Evolutionary conservation across 2,113 vertebrate species (phyloP).

Genomic region (Tychaedon coryphoeus): DNA sequence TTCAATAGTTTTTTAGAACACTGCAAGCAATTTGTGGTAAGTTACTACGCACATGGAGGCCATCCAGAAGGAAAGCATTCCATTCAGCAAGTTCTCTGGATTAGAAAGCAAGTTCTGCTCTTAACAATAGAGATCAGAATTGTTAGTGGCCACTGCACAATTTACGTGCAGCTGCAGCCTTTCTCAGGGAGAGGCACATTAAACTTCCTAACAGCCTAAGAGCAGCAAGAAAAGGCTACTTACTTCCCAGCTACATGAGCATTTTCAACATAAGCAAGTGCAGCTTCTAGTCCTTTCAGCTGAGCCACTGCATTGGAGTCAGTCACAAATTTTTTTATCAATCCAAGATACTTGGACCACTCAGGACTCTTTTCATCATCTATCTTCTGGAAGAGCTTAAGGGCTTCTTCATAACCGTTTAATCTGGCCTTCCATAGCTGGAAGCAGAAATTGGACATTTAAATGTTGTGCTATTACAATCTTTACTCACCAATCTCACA

Average conservation of each 20-base stretch:
- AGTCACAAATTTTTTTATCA: conserved; percentile 95
- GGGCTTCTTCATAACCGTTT: conserved; percentile 93
- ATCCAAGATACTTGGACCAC: conserved; percentile 94
- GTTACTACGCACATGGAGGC: background rate
- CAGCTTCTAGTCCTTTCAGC: conserved; percentile 94
- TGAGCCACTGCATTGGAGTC: conserved; percentile 97
- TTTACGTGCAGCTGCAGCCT: background rate
- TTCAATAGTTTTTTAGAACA: background rate
- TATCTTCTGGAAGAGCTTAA: conserved; percentile 94
- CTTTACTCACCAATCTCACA: background rate
- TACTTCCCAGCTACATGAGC: conserved; percentile 94
- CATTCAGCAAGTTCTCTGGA: background rate
- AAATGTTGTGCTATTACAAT: background rate
- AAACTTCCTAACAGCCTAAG: background rate
- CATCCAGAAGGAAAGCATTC: background rate
- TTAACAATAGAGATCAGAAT: background rate
- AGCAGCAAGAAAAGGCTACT: conserved; percentile 68
- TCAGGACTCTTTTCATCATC: conserved; percentile 95
- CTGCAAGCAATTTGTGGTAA: background rate
- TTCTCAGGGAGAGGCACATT: background rate
- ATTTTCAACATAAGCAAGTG: conserved; percentile 87
- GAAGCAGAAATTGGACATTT: background rate
- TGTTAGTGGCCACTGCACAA: background rate
- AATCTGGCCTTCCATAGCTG: conserved; percentile 97
- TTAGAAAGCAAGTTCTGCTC: background rate